Evolutionary conservation across 2,888 invertebrate species (phyloP).

Genomic region (Labia minor): DNA sequence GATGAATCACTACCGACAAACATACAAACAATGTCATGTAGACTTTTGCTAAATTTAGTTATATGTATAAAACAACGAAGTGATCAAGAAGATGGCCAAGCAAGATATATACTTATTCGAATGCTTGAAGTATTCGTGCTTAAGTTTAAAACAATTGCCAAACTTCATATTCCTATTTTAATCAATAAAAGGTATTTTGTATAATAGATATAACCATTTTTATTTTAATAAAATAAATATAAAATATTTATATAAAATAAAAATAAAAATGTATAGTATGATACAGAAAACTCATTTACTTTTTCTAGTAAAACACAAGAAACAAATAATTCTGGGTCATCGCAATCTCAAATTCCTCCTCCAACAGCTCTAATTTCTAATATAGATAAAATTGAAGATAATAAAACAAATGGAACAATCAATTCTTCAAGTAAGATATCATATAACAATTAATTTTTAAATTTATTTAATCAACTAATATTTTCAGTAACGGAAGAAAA

Average conservation of each 20-base stretch:
- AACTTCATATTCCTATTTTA: constrained; percentile 40
- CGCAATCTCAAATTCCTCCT: constrained; percentile 15
- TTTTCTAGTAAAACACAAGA: too few relatives aligned
- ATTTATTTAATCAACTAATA: neutral
- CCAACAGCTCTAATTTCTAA: constrained; percentile 16
- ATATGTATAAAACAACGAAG: constrained; percentile 41
- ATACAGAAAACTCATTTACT: too few relatives aligned
- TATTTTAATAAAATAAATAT: neutral
- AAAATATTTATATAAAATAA: too few relatives aligned
- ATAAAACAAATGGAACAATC: neutral
- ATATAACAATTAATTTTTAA: neutral
- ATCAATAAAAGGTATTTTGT: constrained; percentile 35
- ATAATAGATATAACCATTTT: neutral
- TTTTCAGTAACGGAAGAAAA: constrained; percentile 24
- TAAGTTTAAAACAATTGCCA: constrained; percentile 46
- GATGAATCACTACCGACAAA: constrained; percentile 44
- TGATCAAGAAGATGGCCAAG: constrained; percentile 28
- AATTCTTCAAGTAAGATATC: neutral
- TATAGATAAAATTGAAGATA: neutral
- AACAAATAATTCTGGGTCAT: constrained; percentile 27
- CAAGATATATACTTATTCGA: constrained; percentile 43
- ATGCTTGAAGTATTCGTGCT: constrained; percentile 47
- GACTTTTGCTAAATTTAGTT: constrained; percentile 45
- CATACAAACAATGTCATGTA: constrained; percentile 49
- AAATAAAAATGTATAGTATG: too few relatives aligned